Conservation (phyloP, 2,888 invertebrate genomes). For the Caenorhabditis afra region DNA sequence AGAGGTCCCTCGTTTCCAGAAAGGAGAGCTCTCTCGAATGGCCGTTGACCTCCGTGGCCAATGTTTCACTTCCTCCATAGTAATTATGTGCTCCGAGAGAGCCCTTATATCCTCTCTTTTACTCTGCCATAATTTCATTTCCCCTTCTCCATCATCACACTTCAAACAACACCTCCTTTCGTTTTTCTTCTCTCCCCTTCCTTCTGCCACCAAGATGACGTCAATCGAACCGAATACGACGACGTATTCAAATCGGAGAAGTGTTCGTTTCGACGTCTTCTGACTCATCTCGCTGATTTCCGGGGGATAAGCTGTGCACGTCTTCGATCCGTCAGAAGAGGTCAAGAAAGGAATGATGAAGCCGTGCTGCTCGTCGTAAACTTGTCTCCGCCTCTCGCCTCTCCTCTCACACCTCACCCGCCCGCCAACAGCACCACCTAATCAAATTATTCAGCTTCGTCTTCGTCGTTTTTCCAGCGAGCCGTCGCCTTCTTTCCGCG, state of each 20-base stretch:
- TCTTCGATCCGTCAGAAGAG: not conserved
- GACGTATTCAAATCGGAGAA: not conserved
- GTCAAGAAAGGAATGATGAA: not conserved
- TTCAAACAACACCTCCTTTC: not conserved
- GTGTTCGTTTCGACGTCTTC: slow-evolving; percentile 5
- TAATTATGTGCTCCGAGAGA: slow-evolving; percentile 9
- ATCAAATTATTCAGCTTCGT: slow-evolving; percentile 53
- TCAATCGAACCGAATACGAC: slow-evolving; percentile 6
- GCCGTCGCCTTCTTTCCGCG: slow-evolving; percentile 7
- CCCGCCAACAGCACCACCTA: slow-evolving; percentile 49
- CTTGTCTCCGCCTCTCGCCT: slow-evolving; percentile 19
- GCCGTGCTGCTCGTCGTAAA: not conserved
- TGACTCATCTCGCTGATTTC: no score
- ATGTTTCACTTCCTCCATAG: not conserved
- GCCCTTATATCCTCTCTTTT: not conserved
- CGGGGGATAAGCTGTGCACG: no score
- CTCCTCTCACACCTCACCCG: slow-evolving; percentile 4
- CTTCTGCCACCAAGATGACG: not conserved
- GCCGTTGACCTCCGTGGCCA: slow-evolving; percentile 10
- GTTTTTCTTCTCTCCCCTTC: not conserved
- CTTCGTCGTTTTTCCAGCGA: slow-evolving; percentile 28
- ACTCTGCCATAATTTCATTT: slow-evolving; percentile 8
- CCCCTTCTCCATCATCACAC: not conserved
- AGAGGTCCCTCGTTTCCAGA: no score
- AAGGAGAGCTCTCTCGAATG: not conserved